phyloP scores from a whole-genome alignment of 1,140 invertebrate species.

The Drosophila ambigua region DNA sequence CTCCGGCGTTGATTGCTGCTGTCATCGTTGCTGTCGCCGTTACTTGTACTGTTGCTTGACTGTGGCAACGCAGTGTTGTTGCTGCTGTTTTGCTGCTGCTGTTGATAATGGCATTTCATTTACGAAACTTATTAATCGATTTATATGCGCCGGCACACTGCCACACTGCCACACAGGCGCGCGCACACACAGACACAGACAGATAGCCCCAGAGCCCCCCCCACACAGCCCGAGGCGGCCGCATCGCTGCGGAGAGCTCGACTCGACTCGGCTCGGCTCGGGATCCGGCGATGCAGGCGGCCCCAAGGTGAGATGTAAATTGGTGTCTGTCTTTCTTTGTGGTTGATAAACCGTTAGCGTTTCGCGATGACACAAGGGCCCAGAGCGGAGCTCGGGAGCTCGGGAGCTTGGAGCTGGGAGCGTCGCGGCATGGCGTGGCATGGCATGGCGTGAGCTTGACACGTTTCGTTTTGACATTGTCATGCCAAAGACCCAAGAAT shows the following conservation, averaged over 20 bases:
- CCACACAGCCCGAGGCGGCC: too few species aligned
- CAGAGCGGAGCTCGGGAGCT: too few species aligned
- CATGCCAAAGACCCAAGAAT: conserved; percentile 64
- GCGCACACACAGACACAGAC: background rate
- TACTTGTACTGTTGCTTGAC: conserved; percentile 22
- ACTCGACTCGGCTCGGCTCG: background rate
- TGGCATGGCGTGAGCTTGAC: conserved; percentile 40
- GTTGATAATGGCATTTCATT: conserved; percentile 73
- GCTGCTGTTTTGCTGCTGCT: background rate
- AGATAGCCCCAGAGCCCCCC: too few species aligned
- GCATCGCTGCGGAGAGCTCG: too few species aligned
- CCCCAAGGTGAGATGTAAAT: conserved; percentile 74
- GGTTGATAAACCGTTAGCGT: conserved; percentile 54
- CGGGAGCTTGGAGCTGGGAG: conserved; percentile 1
- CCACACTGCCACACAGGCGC: conserved; percentile 27
- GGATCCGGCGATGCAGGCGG: conserved; percentile 38
- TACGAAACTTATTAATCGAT: conserved; percentile 79
- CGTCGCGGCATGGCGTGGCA: background rate
- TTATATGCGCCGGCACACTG: conserved; percentile 70
- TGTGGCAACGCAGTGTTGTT: conserved; percentile 30
- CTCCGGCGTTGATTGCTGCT: conserved; percentile 27
- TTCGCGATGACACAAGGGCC: conserved; percentile 53
- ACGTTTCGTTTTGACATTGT: conserved; percentile 71
- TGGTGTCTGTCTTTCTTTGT: conserved; percentile 19
- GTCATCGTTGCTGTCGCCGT: conserved; percentile 3